Base-by-base conservation (phyloP, 2,888 invertebrate genomes). In the Sthenelais limicola region DNA sequence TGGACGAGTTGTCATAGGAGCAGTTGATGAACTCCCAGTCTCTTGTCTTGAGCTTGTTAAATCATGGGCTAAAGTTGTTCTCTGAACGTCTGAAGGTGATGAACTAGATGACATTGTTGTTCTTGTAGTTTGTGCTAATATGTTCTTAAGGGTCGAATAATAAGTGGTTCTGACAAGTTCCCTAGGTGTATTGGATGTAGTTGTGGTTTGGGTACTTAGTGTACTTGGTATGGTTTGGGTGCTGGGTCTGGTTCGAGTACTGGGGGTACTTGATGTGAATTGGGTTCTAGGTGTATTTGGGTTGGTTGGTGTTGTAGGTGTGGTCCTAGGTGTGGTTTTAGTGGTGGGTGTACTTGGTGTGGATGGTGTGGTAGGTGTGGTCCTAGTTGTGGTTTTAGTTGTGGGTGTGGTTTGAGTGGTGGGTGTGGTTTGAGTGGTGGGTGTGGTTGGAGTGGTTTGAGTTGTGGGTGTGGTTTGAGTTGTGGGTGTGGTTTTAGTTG, bases 401-500 rank as follows among this genome's bases (percentile, higher is more conserved):
- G 52, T 15, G 9, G 24, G 9, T 15, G 52, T 52, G 7, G 52
- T 52, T 9, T 12, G 9, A 15, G 24, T 52, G 15, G 21, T 9
- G 9, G 52, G 9, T 9, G 52, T 52, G 15, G 24, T n/a, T 52
- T 12, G 9, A 9, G 52, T 7, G 9, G 52, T n/a, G 9, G 52
- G 15, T 15, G n/a, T 52, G 9, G 52, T 52, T 52, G 9, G 7
- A n/a, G 52, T 9, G 9, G 52, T 24, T 9, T 12, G 9, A 12
- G 15, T 52, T 15, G 21, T 52, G 9, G 24, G 9, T 52, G 52
- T 52, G 9, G 38, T 35, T 21, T 35, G 2, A 38, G n/a, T 1
- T 18, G 66, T 66, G 28, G 66, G 15, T 35, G 38, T 66, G 28
- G 66, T 35, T 7, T 21, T 66, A 38, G n/a, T 7, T 7, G 66